A percentile compares a stretch with the other conserved stretches of the same genome.
These are phyloP conservation scores for Callyntrura sp. DNA, from an alignment of 2,888 invertebrate species.

Conservation along the genomic window DNA sequence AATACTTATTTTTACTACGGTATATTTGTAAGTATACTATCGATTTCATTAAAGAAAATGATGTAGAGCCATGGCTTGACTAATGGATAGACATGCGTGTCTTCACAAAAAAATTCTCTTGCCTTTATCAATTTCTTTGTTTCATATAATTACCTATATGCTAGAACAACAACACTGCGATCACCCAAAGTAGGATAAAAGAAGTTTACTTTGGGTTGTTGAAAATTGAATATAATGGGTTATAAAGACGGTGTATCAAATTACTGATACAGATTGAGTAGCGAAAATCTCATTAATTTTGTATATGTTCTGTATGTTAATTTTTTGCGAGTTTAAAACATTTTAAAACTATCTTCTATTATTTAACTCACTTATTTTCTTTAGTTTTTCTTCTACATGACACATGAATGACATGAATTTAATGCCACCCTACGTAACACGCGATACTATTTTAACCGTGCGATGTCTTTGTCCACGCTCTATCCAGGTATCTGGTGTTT, in stretches of 20 bases:
- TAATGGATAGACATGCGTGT: neutral
- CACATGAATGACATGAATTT: neutral
- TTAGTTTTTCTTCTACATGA: neutral
- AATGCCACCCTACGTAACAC: no score
- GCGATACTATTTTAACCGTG: neutral
- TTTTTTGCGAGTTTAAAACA: neutral
- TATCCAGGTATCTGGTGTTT: neutral
- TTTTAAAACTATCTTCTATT: neutral
- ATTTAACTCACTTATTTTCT: neutral
- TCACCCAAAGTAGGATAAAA: neutral
- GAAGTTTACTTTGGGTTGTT: neutral
- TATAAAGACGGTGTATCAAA: conserved; percentile 9
- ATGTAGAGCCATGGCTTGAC: neutral
- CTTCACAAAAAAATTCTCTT: neutral
- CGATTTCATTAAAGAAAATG: neutral
- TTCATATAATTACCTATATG: neutral
- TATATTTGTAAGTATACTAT: neutral
- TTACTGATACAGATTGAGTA: conserved; percentile 8
- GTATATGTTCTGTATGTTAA: neutral
- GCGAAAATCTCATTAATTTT: conserved; percentile 43
- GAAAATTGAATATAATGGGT: conserved; percentile 40
- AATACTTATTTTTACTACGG: neutral
- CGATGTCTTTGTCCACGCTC: neutral
- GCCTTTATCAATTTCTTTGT: conserved; percentile 17
- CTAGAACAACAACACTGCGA: neutral